These are phyloP conservation scores for Mesoligia furuncula DNA, from an alignment of 2,888 invertebrate genomes.

Conservation along the genomic window DNA sequence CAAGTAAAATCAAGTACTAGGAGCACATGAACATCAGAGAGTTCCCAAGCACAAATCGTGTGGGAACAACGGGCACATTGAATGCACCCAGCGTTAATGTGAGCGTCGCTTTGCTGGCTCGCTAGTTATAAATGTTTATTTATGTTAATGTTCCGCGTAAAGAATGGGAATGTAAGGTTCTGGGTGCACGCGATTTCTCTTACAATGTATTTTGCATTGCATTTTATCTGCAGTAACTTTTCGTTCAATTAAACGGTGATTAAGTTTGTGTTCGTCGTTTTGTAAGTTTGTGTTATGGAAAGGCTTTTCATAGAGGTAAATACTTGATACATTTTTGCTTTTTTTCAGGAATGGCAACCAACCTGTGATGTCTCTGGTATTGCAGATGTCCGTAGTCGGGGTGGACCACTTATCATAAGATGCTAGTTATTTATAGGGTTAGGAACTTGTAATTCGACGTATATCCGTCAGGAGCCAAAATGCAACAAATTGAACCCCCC, in stretches of 20 bases:
- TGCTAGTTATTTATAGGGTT: too few relatives aligned
- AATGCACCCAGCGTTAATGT: slow-evolving; percentile 55
- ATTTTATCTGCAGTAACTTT: slow-evolving; percentile 57
- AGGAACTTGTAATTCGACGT: too few relatives aligned
- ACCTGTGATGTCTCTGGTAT: not conserved
- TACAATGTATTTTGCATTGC: slow-evolving; percentile 58
- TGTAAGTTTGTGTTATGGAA: slow-evolving; percentile 1
- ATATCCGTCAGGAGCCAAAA: too few relatives aligned
- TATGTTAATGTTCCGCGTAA: slow-evolving; percentile 71
- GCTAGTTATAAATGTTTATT: slow-evolving; percentile 71
- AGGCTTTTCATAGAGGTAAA: not conserved
- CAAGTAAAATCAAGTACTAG: not conserved
- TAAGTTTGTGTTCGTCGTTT: slow-evolving; percentile 31
- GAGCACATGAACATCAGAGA: not conserved
- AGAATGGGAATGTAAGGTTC: slow-evolving; percentile 62
- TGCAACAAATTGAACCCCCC: too few relatives aligned
- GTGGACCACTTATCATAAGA: not conserved
- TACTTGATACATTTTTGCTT: not conserved
- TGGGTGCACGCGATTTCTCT: slow-evolving; percentile 57
- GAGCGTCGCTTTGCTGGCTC: slow-evolving; percentile 55
- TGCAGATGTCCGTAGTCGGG: too few relatives aligned
- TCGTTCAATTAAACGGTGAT: slow-evolving; percentile 53
- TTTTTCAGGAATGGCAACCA: not conserved
- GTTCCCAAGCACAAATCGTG: slow-evolving; percentile 32
- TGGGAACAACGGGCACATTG: slow-evolving; percentile 48